Evolutionary conservation across 2,888 invertebrate species (phyloP), one percentile per base, ranked within the genome.

Genomic region (Spodoptera picta): DNA sequence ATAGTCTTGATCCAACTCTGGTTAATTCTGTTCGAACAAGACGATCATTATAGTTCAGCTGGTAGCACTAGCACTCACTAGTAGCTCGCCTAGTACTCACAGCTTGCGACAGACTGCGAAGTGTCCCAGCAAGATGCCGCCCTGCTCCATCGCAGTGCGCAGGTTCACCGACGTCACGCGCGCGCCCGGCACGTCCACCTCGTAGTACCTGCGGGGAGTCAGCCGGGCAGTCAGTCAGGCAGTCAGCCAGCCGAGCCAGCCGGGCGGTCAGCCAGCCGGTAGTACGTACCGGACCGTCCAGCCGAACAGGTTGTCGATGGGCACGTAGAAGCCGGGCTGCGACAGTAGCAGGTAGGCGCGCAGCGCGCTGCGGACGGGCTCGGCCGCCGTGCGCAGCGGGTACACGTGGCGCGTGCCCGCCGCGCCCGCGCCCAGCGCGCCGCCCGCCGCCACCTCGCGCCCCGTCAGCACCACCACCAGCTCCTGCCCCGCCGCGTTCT

Each of bases 201-300:
- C 67, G 81, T 88, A 93, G 83, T 95, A 95, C 71, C 95, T 95
- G 70, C 10, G n/a, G 6, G 19, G 19, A 12, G 10, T 4, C 36
- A 9, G 36, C 6, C 36, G 7, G 36, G 0, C 36, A 7, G 7
- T 1, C 36, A 7, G 36, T 6, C 36, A 6, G 36, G 7, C 27
- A 27, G 27, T 27, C 27, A 4, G 27, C 27, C 36, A 2, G 36
- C 7, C 36, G 4, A 27, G 19, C 2, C 19, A 19, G 19, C 19
- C 19, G 2, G 19, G 1, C 19, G 19, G 19, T 19, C 19, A 1
- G 19, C 2, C 31, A 31, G 31, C 7, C 36, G 36, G 36, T 0
- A 36, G 36, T 2, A 58, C 73, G n/a, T 3, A 94, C 94, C 90
- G 91, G 45, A 95, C 90, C 4, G 64, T 75, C 95, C 95, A 95